These are phyloP conservation scores for Hucho hucho DNA, from an alignment of 2,113 vertebrate genomes.

Conservation along the genomic window DNA sequence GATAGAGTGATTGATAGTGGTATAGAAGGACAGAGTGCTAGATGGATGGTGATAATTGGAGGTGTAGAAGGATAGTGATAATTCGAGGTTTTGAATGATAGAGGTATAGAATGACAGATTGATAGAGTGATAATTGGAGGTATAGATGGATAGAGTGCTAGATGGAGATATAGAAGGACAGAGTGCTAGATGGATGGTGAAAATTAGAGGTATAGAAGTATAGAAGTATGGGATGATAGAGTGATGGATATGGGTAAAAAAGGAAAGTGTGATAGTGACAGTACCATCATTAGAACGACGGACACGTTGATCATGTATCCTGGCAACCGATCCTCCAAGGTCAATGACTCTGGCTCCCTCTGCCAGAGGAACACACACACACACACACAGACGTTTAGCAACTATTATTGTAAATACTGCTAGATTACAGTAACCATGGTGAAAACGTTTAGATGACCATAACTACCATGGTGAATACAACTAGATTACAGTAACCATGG, in stretches of 20 bases:
- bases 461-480: too few species aligned
- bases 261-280: background rate
- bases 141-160: background rate
- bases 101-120: background rate
- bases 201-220: too few species aligned
- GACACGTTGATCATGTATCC: slow-evolving; percentile 89
- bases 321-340: slow-evolving; percentile 85
- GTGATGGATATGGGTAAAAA: too few species aligned
- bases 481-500: too few species aligned
- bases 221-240: background rate
- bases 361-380: slow-evolving; percentile 32
- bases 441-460: too few species aligned
- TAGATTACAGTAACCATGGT: too few species aligned
- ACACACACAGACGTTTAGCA: background rate
- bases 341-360: slow-evolving; percentile 85
- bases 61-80: background rate
- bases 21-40: background rate
- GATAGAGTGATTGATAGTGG: too few species aligned
- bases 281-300: slow-evolving; percentile 91
- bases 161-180: too few species aligned
- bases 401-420: too few species aligned
- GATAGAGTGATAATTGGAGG: background rate
- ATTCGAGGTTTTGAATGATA: background rate
- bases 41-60: background rate
- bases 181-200: too few species aligned